Conservation (phyloP, 2,888 invertebrate species). For the Camponotus fellah region DNA sequence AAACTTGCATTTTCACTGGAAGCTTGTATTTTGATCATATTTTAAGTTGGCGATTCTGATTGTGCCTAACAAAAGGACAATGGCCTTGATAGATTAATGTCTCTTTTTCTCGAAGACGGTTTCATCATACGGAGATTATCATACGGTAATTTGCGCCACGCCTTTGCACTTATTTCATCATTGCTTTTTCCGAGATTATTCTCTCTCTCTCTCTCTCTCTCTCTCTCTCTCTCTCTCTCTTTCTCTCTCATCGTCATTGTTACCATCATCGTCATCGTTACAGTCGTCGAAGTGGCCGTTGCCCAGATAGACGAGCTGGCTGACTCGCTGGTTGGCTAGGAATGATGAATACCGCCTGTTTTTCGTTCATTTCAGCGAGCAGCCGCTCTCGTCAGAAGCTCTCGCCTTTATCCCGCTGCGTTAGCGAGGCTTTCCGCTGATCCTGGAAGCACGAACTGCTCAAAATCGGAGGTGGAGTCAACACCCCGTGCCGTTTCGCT, state of each 20-base stretch:
- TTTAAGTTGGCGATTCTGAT: slow-evolving; percentile 9
- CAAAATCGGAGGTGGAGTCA: slow-evolving; percentile 73
- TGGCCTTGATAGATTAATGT: slow-evolving; percentile 18
- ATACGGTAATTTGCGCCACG: slow-evolving; percentile 53
- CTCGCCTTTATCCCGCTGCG: slow-evolving; percentile 77
- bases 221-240: not conserved
- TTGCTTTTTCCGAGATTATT: slow-evolving; percentile 38
- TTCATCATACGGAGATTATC: slow-evolving; percentile 26
- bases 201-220: not conserved
- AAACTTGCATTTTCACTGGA: not conserved
- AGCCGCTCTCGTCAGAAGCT: slow-evolving; percentile 64
- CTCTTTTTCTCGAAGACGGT: slow-evolving; percentile 30
- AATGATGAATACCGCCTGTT: slow-evolving; percentile 74
- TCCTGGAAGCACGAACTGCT: slow-evolving; percentile 81
- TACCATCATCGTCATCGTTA: not conserved
- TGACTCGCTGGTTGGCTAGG: slow-evolving; percentile 49
- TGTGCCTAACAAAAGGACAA: slow-evolving; percentile 23
- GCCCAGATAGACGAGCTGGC: slow-evolving; percentile 4
- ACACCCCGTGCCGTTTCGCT: slow-evolving; percentile 66
- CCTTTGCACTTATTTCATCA: slow-evolving; percentile 47
- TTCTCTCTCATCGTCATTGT: not conserved
- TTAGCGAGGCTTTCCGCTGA: slow-evolving; percentile 81
- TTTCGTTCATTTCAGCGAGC: slow-evolving; percentile 68
- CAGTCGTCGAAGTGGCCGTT: slow-evolving; percentile 46
- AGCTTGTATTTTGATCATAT: not conserved